Evolutionary conservation across 2,888 invertebrate species (phyloP).

Genomic region (Cryptocephalus moraei): DNA sequence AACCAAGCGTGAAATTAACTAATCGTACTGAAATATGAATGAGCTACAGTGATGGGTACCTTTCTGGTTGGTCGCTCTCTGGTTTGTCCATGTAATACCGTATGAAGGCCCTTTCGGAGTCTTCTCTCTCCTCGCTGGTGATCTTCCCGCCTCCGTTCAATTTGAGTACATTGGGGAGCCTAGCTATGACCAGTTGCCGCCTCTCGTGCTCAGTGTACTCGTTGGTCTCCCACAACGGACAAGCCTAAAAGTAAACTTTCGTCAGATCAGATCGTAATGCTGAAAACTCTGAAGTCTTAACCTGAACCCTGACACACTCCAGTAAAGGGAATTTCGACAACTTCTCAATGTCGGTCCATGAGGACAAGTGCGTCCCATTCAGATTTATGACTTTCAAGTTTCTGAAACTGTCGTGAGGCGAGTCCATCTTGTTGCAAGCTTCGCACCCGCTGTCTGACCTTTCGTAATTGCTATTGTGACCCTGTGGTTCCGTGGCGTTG

Average conservation of each 20-base stretch:
- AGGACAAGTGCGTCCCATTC: slow-evolving; percentile 70
- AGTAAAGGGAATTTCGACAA: slow-evolving; percentile 74
- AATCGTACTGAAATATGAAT: background rate
- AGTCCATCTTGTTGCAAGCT: slow-evolving; percentile 39
- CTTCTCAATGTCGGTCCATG: slow-evolving; percentile 85
- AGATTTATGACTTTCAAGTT: slow-evolving; percentile 71
- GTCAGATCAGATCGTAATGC: too few relatives aligned
- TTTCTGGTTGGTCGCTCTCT: slow-evolving; percentile 69
- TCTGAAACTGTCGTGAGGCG: slow-evolving; percentile 54
- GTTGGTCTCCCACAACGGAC: slow-evolving; percentile 64
- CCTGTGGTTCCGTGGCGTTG: slow-evolving; percentile 6
- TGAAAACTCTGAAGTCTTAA: slow-evolving; percentile 23
- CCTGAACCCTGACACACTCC: slow-evolving; percentile 74
- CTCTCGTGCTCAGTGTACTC: slow-evolving; percentile 85
- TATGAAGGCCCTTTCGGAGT: slow-evolving; percentile 88
- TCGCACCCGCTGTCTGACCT: slow-evolving; percentile 50
- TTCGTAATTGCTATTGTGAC: slow-evolving; percentile 26
- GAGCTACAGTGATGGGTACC: slow-evolving; percentile 39
- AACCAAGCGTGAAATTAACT: background rate
- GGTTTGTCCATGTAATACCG: slow-evolving; percentile 84
- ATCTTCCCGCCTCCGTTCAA: slow-evolving; percentile 86
- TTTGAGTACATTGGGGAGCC: slow-evolving; percentile 74
- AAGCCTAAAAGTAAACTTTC: slow-evolving; percentile 41
- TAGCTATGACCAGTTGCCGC: slow-evolving; percentile 75
- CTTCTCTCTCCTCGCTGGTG: slow-evolving; percentile 75